These are phyloP conservation scores for Cladopsammia gracilis DNA, from an alignment of 64 coral and sea anemone species.

Conservation along the genomic window DNA sequence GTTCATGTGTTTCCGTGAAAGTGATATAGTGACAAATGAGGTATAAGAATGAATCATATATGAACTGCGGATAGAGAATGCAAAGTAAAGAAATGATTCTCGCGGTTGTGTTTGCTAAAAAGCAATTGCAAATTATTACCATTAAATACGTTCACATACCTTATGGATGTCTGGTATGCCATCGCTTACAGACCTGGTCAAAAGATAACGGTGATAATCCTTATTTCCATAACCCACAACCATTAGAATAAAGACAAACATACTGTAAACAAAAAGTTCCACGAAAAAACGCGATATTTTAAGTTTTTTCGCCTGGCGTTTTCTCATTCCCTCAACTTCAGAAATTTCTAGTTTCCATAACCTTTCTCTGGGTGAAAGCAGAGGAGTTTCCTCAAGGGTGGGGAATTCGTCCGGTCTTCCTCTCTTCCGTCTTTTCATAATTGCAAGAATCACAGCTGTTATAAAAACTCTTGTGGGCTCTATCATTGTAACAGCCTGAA, in stretches of 20 bases:
- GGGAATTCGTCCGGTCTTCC: neutral
- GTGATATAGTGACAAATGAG: no score
- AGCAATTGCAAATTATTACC: no score
- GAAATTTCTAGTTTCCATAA: neutral
- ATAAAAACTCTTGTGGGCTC: neutral
- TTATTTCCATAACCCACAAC: neutral
- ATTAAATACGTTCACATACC: neutral
- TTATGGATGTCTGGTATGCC: neutral
- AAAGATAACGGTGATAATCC: neutral
- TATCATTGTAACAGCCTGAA: neutral
- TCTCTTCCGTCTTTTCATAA: neutral
- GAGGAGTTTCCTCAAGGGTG: neutral
- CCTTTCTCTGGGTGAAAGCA: neutral
- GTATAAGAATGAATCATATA: no score
- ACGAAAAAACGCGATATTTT: neutral
- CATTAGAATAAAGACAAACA: neutral
- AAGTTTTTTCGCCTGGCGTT: neutral
- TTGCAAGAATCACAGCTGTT: neutral
- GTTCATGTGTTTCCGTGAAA: no score
- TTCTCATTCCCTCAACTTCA: neutral
- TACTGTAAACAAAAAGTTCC: neutral
- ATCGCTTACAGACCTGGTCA: conserved; percentile 2
- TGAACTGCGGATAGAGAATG: no score
- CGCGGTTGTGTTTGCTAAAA: no score
- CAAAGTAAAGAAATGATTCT: no score